These are phyloP conservation scores for Kobus ellipsiprymnus DNA, from an alignment of 2,113 vertebrate species.

Conservation along the genomic window DNA sequence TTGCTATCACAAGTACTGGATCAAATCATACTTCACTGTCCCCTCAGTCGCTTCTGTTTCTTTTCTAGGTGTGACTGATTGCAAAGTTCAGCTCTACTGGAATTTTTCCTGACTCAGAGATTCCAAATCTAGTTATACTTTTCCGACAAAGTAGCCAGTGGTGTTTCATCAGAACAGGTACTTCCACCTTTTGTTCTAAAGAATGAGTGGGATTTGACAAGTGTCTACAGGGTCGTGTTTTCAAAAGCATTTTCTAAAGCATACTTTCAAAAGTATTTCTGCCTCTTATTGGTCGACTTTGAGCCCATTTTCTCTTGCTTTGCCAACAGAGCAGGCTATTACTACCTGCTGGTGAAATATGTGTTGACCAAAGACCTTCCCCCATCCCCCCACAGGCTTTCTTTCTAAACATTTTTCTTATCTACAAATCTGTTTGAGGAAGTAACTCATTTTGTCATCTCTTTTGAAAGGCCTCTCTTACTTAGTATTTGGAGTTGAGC, in stretches of 20 bases:
- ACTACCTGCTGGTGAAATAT: neutral
- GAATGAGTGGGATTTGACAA: neutral
- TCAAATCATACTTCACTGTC: neutral
- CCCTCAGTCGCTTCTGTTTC: neutral
- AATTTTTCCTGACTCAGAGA: neutral
- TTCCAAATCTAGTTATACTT: neutral
- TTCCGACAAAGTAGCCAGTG: neutral
- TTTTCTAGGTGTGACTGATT: neutral
- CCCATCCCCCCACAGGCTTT: neutral
- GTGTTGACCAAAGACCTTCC: neutral
- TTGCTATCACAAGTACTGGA: neutral
- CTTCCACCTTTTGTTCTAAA: neutral
- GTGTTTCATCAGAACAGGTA: neutral
- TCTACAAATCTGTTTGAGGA: neutral
- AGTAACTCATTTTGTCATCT: neutral
- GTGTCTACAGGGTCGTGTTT: neutral
- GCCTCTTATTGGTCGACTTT: neutral
- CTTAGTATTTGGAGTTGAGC: neutral
- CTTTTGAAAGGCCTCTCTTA: neutral
- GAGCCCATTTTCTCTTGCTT: neutral
- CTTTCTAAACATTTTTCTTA: neutral
- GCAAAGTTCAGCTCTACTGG: neutral
- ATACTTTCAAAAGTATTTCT: neutral
- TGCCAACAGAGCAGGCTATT: neutral
- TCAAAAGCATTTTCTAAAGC: neutral